These are phyloP conservation scores for Conchocele bisecta DNA, from an alignment of 2,888 invertebrate species.

Conservation along the genomic window DNA sequence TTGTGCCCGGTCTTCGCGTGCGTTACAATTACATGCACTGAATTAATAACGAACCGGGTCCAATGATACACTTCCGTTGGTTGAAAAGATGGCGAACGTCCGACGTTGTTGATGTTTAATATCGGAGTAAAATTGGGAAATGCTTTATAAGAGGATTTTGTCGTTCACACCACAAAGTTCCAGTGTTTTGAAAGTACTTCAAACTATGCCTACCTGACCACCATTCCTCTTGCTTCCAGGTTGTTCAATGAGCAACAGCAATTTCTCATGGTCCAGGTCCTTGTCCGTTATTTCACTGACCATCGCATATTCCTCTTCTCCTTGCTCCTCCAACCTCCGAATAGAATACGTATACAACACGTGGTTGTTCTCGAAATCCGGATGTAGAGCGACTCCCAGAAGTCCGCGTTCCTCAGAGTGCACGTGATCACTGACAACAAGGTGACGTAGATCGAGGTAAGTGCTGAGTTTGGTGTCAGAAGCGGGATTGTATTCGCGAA, in stretches of 20 bases:
- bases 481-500: slow-evolving; percentile 27
- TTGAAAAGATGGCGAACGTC: no score
- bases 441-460: slow-evolving; percentile 57
- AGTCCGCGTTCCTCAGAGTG: slow-evolving; percentile 71
- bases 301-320: slow-evolving; percentile 28
- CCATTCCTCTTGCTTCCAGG: slow-evolving; percentile 73
- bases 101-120: no score
- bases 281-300: slow-evolving; percentile 41
- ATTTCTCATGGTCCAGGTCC: slow-evolving; percentile 62
- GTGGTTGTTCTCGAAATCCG: slow-evolving; percentile 64
- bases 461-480: background rate
- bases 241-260: slow-evolving; percentile 71
- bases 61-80: no score
- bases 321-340: slow-evolving; percentile 35
- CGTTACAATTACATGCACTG: no score
- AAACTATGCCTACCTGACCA: slow-evolving; percentile 78
- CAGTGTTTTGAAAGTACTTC: no score
- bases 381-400: slow-evolving; percentile 74
- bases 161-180: no score
- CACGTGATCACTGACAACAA: slow-evolving; percentile 29
- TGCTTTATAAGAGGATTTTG: no score
- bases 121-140: no score
- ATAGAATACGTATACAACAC: slow-evolving; percentile 73
- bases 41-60: no score
- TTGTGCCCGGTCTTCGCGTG: no score